phyloP scores from a whole-genome alignment of 2,888 invertebrate species.

The Himalopsyche tibetana region DNA sequence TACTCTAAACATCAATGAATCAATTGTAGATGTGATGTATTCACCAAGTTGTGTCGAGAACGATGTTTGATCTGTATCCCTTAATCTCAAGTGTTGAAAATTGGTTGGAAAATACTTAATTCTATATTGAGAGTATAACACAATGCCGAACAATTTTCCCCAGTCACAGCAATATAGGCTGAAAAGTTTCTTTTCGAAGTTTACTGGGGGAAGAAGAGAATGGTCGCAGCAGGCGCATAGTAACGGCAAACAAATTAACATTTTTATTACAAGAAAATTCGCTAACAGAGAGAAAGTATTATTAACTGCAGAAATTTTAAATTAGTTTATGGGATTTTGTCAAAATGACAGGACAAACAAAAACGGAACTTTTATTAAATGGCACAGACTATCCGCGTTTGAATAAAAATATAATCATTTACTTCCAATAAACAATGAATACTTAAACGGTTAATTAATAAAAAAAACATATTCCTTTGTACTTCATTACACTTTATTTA shows the following conservation, averaged over 20 bases:
- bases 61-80: no score
- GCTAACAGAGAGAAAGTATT: constrained; percentile 26
- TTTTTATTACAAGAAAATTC: constrained; percentile 54
- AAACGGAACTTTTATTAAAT: not conserved
- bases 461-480: no score
- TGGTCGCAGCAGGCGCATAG: constrained; percentile 31
- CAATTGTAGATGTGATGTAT: no score
- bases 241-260: constrained; percentile 61
- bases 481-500: no score
- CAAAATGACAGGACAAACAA: constrained; percentile 20
- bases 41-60: no score
- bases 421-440: not conserved
- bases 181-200: constrained; percentile 27
- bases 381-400: not conserved
- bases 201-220: constrained; percentile 33
- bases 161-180: constrained; percentile 18
- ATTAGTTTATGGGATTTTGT: constrained; percentile 26
- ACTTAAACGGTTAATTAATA: no score
- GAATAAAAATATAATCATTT: not conserved
- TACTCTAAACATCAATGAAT: no score
- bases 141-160: not conserved
- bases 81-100: no score
- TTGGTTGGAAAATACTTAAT: not conserved
- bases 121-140: not conserved
- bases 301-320: constrained; percentile 41